Evolutionary conservation across 2,888 invertebrate species (phyloP).

Genomic region (Tenthredo livida): DNA sequence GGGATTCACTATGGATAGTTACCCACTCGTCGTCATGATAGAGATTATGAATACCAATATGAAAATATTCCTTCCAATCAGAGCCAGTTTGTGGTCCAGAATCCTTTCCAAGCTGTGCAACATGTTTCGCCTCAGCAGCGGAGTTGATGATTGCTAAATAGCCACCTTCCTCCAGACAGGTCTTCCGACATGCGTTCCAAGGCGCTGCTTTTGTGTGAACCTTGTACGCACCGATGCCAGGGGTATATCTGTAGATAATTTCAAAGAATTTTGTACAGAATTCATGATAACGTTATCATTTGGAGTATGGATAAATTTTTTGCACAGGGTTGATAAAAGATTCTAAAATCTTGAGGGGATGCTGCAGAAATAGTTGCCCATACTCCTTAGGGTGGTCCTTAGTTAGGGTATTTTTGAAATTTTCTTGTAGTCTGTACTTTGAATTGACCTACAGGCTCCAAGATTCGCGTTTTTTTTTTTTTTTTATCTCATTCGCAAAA

Average conservation of each 20-base stretch:
- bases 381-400: too few species aligned
- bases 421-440: too few species aligned
- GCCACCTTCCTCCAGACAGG: not conserved
- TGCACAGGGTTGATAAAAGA: too few species aligned
- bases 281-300: too few species aligned
- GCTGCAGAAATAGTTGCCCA: too few species aligned
- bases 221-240: conserved; percentile 6
- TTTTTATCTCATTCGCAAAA: too few species aligned
- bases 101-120: not conserved
- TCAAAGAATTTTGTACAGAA: too few species aligned
- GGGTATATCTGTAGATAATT: not conserved
- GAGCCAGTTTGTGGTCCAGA: not conserved
- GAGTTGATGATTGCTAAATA: conserved; percentile 29
- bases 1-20: conserved; percentile 36
- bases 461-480: too few species aligned
- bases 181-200: conserved; percentile 1
- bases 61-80: not conserved
- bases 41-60: conserved; percentile 41
- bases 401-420: too few species aligned
- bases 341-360: too few species aligned
- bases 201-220: not conserved
- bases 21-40: conserved; percentile 21
- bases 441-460: too few species aligned
- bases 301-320: too few species aligned
- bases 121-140: not conserved